Conservation (phyloP, 2,888 invertebrate species). For the Cybosia mesomella region DNA sequence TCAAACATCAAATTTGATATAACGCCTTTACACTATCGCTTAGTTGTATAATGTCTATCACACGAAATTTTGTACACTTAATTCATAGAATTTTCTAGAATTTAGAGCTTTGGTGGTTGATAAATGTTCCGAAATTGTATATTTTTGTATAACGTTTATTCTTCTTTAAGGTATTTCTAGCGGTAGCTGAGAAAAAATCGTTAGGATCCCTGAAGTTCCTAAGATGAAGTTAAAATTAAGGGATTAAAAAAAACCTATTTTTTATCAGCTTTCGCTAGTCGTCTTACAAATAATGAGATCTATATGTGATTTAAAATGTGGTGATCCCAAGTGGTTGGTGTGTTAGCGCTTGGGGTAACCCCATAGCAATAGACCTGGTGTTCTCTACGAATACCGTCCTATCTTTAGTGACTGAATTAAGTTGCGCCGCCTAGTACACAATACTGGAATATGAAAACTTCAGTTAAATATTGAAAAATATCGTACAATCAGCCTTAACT, state of each 20-base stretch:
- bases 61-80: conserved; percentile 18
- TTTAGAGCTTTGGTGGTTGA: conserved; percentile 22
- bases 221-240: neutral
- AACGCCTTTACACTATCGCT: conserved; percentile 21
- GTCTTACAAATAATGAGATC: conserved; percentile 4
- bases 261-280: conserved; percentile 11
- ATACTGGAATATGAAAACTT: neutral
- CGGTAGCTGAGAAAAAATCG: conserved; percentile 10
- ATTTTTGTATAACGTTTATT: conserved; percentile 16
- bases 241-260: neutral
- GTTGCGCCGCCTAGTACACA: conserved; percentile 9
- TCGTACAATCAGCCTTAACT: conserved; percentile 9
- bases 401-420: conserved; percentile 10
- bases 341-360: conserved; percentile 19
- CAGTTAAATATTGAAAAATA: neutral
- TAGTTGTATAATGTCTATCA: conserved; percentile 20
- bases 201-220: neutral
- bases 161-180: neutral
- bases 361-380: conserved; percentile 8
- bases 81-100: conserved; percentile 15
- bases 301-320: conserved; percentile 15
- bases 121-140: conserved; percentile 15
- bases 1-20: conserved; percentile 5
- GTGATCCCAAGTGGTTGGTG: conserved; percentile 16
- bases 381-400: conserved; percentile 6